Evolutionary conservation across 2,113 vertebrate species (phyloP), one percentile per base, ranked within the genome.

Genomic region (Gracilinanus agilis): DNA sequence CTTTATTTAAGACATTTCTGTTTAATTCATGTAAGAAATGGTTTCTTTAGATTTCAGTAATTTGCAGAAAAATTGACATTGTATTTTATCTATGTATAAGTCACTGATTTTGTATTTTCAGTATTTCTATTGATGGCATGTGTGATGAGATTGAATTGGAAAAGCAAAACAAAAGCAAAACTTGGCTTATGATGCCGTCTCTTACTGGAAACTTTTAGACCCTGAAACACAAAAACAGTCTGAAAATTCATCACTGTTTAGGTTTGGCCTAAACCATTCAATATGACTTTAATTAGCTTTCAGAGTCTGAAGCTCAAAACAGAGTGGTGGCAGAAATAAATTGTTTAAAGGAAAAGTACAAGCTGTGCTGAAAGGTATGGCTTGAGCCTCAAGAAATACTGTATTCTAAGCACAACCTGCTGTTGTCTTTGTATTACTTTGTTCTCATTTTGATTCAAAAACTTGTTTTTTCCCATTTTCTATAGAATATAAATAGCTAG

Each of bases 271-370:
- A 95, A 93, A 93, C 89, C 90, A 97, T 67, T 97, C 96, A 54
- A 93, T 97, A 95, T 10, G 13, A 4, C 54, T 95, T 95, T 98
- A 97, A 97, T 97, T 97, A 98, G 89, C 93, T 94, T 96, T 96
- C 92, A 96, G 40, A 95, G n/a, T 93, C 40, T 94, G n/a, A 19
- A 83, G 83, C 53, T 93, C 83, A 93, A 93, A 96, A 91, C 40
- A 92, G 27, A 96, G 90, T 83, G 13, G 0, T 95, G 92, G 95
- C 93, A 96, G 89, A 61, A 96, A 95, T 90, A 90, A 95, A 95
- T 92, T 93, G 56, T 93, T 93, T 92, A 96, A 93, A 95, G 55
- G 3, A 90, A 95, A 97, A 96, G 90, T 67, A 95, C 56, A 88
- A 61, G 92, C 53, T 49, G 54, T 88, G 29, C 27, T 95, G 23